phyloP scores from a whole-genome alignment of 2,113 vertebrate species.

The Thomomys bottae region DNA sequence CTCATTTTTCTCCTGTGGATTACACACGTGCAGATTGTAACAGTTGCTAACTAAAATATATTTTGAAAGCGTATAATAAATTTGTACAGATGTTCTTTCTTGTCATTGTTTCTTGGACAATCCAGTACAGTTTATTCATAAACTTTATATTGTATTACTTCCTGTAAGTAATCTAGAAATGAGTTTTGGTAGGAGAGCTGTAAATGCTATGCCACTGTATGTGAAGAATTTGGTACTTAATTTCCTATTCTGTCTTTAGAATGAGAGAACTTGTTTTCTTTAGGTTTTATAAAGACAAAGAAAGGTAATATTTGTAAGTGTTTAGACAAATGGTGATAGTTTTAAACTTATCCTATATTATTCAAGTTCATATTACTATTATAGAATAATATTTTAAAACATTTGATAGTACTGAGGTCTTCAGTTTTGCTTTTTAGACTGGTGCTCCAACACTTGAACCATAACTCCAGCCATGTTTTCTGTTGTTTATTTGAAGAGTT shows the following conservation, averaged over 20 bases:
- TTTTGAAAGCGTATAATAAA: neutral
- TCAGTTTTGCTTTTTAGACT: too few relatives aligned
- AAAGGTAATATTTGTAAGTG: neutral
- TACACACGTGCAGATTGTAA: neutral
- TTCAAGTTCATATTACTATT: neutral
- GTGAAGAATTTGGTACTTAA: too few relatives aligned
- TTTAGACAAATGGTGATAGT: neutral
- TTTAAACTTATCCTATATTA: neutral
- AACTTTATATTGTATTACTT: neutral
- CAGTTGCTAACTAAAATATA: too few relatives aligned
- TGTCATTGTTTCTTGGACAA: neutral
- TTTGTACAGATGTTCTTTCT: neutral
- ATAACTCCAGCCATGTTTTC: too few relatives aligned
- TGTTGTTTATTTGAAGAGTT: too few relatives aligned
- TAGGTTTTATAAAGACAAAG: neutral
- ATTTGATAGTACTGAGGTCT: too few relatives aligned
- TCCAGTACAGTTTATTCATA: neutral
- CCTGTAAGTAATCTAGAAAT: neutral
- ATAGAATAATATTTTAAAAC: too few relatives aligned
- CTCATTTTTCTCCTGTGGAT: accelerated
- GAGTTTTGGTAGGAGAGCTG: neutral
- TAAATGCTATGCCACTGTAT: neutral
- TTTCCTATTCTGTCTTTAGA: neutral
- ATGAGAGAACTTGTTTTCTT: neutral
- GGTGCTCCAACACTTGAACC: too few relatives aligned